A percentile compares a stretch with the other conserved stretches of the same genome.
Conservation (phyloP, 2,113 vertebrate genomes). For the Epinephelus cyanopodus region DNA sequence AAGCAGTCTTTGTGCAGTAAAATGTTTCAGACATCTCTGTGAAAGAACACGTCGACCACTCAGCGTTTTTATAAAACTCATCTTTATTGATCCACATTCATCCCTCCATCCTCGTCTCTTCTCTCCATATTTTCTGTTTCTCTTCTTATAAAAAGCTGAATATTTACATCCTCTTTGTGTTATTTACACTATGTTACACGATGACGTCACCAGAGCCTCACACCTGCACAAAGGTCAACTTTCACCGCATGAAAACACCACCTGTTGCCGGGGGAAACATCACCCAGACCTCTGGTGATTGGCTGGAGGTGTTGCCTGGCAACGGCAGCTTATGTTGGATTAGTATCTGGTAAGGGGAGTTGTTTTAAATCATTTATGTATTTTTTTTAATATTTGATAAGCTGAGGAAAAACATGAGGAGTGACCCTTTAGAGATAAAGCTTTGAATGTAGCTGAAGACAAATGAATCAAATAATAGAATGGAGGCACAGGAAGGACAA, state of each 20-base stretch:
- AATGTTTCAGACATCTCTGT: not conserved
- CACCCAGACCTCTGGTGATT: conserved; percentile 1
- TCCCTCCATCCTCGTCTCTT: not conserved
- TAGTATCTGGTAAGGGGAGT: conserved; percentile 32
- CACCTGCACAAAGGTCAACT: conserved; percentile 29
- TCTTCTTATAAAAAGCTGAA: conserved; percentile 68
- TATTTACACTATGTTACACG: conserved; percentile 73
- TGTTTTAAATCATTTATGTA: conserved; percentile 31
- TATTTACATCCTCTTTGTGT: conserved; percentile 70
- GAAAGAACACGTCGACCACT: not conserved
- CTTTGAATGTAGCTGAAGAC: not conserved
- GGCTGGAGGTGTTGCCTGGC: conserved; percentile 63
- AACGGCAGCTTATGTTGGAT: conserved; percentile 49
- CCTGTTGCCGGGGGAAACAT: conserved; percentile 43
- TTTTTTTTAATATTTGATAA: conserved; percentile 32
- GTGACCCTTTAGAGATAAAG: not conserved
- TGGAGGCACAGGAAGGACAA: not conserved
- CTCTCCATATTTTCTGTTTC: conserved; percentile 33
- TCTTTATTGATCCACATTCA: conserved; percentile 69
- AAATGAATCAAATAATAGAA: not conserved
- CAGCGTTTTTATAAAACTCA: conserved; percentile 54
- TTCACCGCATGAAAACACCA: not conserved
- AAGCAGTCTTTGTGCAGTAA: too few relatives aligned
- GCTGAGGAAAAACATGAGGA: not conserved
- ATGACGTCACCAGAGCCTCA: conserved; percentile 32